Evolutionary conservation across 1,140 invertebrate genomes (phyloP).

Genomic region (Drosophila pruinosa): DNA sequence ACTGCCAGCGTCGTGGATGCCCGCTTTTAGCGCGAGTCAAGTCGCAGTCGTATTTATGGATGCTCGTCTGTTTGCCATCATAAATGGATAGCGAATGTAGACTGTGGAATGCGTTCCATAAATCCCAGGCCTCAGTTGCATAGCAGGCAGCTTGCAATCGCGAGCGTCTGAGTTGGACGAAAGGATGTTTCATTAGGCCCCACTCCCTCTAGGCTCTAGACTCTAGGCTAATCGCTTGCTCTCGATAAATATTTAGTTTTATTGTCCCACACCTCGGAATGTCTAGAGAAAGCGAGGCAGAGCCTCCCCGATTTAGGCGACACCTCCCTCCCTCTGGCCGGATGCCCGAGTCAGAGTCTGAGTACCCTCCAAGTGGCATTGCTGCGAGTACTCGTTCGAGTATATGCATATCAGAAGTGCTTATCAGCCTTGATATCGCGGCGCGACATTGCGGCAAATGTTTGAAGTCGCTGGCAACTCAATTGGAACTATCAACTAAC

Average conservation of each 20-base stretch:
- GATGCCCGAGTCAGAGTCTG: neutral
- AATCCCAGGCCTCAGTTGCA: neutral
- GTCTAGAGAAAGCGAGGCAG: conserved; percentile 2
- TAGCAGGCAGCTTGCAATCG: neutral
- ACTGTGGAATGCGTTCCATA: neutral
- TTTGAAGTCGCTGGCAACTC: conserved; percentile 37
- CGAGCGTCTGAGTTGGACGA: neutral
- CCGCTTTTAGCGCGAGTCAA: too few relatives aligned
- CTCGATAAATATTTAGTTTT: conserved; percentile 15
- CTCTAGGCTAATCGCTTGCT: conserved; percentile 5
- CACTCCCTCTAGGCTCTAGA: neutral
- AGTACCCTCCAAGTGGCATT: neutral
- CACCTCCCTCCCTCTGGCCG: neutral
- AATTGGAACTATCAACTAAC: conserved; percentile 19
- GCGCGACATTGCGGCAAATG: conserved; percentile 11
- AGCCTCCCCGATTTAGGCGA: conserved; percentile 4
- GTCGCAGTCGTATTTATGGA: neutral
- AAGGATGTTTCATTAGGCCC: too few relatives aligned
- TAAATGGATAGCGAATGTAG: conserved; percentile 4
- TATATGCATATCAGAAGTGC: conserved; percentile 14
- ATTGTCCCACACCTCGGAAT: neutral
- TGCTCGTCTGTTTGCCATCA: neutral
- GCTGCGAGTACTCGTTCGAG: neutral
- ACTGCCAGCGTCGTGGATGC: too few relatives aligned
- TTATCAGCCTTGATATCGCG: conserved; percentile 40